phyloP scores from a whole-genome alignment of 2,888 invertebrate species.

The Eupithecia subumbrata region DNA sequence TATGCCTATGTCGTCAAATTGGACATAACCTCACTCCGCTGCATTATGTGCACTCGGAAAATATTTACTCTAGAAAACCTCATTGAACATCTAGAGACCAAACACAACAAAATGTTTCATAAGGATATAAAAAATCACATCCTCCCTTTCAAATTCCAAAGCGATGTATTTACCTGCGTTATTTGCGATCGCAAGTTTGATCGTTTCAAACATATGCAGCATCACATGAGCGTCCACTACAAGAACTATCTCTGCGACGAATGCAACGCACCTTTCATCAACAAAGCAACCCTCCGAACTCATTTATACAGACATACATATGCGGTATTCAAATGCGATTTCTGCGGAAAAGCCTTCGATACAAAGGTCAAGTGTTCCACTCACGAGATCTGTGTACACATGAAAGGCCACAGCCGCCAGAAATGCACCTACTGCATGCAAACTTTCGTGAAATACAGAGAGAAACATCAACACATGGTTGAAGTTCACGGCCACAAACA shows the following conservation, averaged over 20 bases:
- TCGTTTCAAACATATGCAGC: slow-evolving; percentile 55
- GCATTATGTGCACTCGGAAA: slow-evolving; percentile 49
- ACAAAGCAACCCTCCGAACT: slow-evolving; percentile 23
- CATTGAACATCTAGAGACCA: slow-evolving; percentile 51
- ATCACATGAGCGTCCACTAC: slow-evolving; percentile 65
- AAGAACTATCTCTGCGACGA: slow-evolving; percentile 59
- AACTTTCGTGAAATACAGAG: slow-evolving; percentile 52
- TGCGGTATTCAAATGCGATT: slow-evolving; percentile 51
- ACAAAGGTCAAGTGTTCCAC: slow-evolving; percentile 53
- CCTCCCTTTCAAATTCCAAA: slow-evolving; percentile 63
- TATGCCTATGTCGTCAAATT: slow-evolving; percentile 56
- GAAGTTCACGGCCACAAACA: slow-evolving; percentile 54
- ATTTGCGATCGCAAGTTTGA: slow-evolving; percentile 56
- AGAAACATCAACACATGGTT: slow-evolving; percentile 56
- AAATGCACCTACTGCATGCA: slow-evolving; percentile 35
- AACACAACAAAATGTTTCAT: slow-evolving; percentile 52
- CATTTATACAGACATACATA: slow-evolving; percentile 39
- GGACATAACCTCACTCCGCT: slow-evolving; percentile 55
- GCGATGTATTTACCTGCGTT: slow-evolving; percentile 53
- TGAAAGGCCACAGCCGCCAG: slow-evolving; percentile 22
- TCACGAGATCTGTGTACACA: slow-evolving; percentile 63
- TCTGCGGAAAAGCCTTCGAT: slow-evolving; percentile 63
- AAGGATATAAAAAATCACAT: slow-evolving; percentile 58
- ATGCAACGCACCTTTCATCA: slow-evolving; percentile 53
- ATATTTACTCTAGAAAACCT: slow-evolving; percentile 51